Conservation (phyloP, 1,140 invertebrate species). For the Ceratina australensis region DNA sequence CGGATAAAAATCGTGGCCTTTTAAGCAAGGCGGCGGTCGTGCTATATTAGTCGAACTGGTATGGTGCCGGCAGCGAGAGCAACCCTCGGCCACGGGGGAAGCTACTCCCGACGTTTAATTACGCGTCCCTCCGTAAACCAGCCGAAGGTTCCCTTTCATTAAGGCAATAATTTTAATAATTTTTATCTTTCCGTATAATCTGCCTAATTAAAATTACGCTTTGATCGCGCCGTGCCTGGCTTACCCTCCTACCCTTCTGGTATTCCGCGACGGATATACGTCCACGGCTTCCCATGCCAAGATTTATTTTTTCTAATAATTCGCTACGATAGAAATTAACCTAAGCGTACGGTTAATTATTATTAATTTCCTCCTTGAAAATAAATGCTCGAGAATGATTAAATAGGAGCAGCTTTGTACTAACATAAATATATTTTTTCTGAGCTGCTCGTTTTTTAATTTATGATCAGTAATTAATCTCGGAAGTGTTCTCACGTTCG, state of each 20-base stretch:
- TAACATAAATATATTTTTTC: too few species aligned
- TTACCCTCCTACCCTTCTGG: conserved; percentile 47
- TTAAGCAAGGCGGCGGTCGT: conserved; percentile 25
- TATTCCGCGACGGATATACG: conserved; percentile 54
- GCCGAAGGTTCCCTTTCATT: conserved; percentile 77
- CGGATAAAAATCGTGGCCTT: conserved; percentile 27
- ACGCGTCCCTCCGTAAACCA: conserved; percentile 72
- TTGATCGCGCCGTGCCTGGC: conserved; percentile 74
- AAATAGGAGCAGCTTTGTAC: conserved; percentile 4
- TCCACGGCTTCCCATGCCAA: conserved; percentile 1
- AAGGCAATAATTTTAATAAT: conserved; percentile 81
- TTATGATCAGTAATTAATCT: too few species aligned
- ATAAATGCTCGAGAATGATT: too few species aligned
- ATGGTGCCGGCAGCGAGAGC: conserved; percentile 45
- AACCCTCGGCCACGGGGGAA: conserved; percentile 68
- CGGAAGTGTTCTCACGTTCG: too few species aligned
- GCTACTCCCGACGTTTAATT: conserved; percentile 77
- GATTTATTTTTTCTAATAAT: neutral
- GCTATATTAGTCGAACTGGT: conserved; percentile 36
- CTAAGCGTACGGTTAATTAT: too few species aligned
- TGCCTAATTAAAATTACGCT: conserved; percentile 80
- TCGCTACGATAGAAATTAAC: too few species aligned
- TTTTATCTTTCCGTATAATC: conserved; percentile 80
- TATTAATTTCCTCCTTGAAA: too few species aligned
- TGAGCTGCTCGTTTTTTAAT: too few species aligned